A percentile compares a stretch with the other conserved stretches of the same genome.
Conservation (phyloP, 2,797 vertebrate species). For the Syndactyla subalaris region DNA sequence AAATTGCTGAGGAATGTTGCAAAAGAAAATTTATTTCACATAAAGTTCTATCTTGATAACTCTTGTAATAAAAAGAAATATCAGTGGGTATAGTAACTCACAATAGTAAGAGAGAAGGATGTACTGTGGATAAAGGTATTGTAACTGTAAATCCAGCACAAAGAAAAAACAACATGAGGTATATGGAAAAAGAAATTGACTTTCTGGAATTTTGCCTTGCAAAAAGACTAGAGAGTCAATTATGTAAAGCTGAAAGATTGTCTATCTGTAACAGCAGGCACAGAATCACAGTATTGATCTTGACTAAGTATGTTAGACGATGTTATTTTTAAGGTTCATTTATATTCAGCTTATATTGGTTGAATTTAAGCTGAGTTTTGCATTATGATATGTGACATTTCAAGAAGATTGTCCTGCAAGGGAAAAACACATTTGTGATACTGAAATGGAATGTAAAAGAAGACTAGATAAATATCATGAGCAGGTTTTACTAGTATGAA, state of each 20-base stretch:
- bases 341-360: background rate
- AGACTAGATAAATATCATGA: background rate
- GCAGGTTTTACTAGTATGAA: background rate
- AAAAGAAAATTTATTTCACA: background rate
- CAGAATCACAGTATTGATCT: background rate
- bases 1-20: background rate
- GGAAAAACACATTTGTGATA: background rate
- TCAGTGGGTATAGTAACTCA: background rate
- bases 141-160: background rate
- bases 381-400: background rate
- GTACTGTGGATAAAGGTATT: background rate
- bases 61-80: background rate
- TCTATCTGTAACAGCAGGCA: background rate
- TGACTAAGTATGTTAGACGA: background rate
- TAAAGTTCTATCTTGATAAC: background rate
- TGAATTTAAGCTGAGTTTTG: background rate
- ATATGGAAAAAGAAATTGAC: background rate
- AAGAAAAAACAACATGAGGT: background rate
- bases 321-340: background rate
- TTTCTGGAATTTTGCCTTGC: background rate
- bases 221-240: background rate
- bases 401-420: background rate
- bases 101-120: background rate
- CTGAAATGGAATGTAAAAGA: background rate
- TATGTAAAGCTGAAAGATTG: background rate